phyloP scores from a whole-genome alignment of 1,140 invertebrate genomes.

The Phymastichus coffea region DNA sequence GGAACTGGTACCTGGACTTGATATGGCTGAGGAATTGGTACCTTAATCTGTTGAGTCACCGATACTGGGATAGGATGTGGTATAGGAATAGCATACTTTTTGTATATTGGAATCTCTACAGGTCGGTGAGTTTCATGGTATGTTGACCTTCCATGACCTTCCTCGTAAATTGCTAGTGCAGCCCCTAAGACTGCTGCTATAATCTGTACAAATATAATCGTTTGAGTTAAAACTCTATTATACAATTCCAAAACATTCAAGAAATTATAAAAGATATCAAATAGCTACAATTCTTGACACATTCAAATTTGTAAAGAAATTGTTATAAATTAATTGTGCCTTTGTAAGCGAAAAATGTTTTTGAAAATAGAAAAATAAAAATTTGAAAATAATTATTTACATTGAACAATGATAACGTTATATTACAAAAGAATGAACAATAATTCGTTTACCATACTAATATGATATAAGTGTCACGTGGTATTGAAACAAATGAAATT shows the following conservation, averaged over 20 bases:
- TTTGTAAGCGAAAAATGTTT: too few relatives aligned
- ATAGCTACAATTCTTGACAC: too few relatives aligned
- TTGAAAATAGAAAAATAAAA: too few relatives aligned
- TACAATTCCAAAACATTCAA: too few relatives aligned
- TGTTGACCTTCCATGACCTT: slow-evolving; percentile 40
- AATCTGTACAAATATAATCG: slow-evolving; percentile 39
- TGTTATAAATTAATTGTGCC: too few relatives aligned
- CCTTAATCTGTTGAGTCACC: slow-evolving; percentile 71
- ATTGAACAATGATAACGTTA: too few relatives aligned
- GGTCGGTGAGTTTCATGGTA: slow-evolving; percentile 60
- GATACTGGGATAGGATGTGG: slow-evolving; percentile 74
- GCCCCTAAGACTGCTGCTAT: slow-evolving; percentile 36
- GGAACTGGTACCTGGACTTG: slow-evolving; percentile 70
- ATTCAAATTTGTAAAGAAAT: too few relatives aligned
- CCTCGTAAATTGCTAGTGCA: slow-evolving; percentile 40
- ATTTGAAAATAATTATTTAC: too few relatives aligned
- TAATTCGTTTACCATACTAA: too few relatives aligned
- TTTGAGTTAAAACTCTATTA: too few relatives aligned
- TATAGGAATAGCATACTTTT: slow-evolving; percentile 73
- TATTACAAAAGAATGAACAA: too few relatives aligned
- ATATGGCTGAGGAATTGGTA: slow-evolving; percentile 75
- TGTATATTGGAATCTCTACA: slow-evolving; percentile 71
- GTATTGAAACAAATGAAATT: background rate
- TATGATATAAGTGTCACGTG: background rate
- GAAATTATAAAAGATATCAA: too few relatives aligned